Evolutionary conservation across 2,797 vertebrate genomes (phyloP), one percentile per base, ranked within the genome.

Genomic region (Arctocebus calabarensis): DNA sequence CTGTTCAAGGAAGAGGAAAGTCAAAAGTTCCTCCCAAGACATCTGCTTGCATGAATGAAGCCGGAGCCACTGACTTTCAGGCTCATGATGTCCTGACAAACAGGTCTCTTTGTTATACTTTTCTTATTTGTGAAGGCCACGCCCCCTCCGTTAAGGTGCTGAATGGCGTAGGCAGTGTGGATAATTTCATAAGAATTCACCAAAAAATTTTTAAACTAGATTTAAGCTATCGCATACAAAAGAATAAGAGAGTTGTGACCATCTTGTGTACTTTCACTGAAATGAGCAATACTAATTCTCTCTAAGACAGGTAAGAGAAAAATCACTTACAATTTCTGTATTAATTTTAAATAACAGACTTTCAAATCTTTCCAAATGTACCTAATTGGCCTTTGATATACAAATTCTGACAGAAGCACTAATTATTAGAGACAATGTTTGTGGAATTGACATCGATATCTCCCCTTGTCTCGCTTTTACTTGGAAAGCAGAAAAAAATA

Each of bases 321-420:
- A 92, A 77, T 77, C 70, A 78, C n/a, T 61, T 59, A n/a, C 29
- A 62, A 92, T 64, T 92, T 87, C 66, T 68, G n/a, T 13, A 81
- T 75, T 89, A 27, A 86, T 94, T 95, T 96, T 78, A 92, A 88
- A 88, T 86, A 92, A 86, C 29, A 57, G 57, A 86, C 8, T 85
- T 96, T 88, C 70, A 70, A 40, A 59, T 96, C 68, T 45, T 94
- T 92, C 81, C 74, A 82, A 79, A 90, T 75, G 66, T 89, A 74
- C 22, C 22, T 94, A 59, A 87, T 68, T 73, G 23, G 32, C 61
- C 78, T 68, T 90, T 83, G 43, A 79, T 59, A 52, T 7, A 95
- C 22, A 87, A 90, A 92, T 85, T 87, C 29, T 55, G 84, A 37
- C 74, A 62, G 84, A 79, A 73, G 22, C 27, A 81, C 34, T 81